These are phyloP conservation scores for Limnothrissa miodon DNA, from an alignment of 2,113 vertebrate genomes.

Conservation along the genomic window DNA sequence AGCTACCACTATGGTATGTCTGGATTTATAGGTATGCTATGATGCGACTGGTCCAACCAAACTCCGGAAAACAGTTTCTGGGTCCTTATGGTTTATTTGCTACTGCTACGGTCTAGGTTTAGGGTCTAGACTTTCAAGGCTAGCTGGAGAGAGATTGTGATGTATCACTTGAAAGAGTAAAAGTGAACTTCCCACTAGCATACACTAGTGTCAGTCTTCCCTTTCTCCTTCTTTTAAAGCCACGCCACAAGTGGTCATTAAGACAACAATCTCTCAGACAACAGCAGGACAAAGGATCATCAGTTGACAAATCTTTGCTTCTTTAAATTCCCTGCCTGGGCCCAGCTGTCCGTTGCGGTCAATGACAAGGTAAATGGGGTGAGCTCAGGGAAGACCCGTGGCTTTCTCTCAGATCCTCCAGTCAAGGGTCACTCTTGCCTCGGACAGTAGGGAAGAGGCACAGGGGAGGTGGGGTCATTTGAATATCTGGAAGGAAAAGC, in stretches of 20 bases:
- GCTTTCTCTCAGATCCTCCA: background rate
- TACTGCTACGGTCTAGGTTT: too few species aligned
- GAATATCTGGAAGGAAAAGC: background rate
- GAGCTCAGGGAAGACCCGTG: background rate
- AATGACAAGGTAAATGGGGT: slow-evolving; percentile 4
- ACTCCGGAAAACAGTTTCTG: too few species aligned
- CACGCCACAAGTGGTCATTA: background rate
- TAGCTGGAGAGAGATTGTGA: background rate
- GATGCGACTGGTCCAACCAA: too few species aligned
- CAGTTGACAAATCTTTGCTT: background rate
- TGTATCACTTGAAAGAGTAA: background rate
- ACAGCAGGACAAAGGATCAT: background rate
- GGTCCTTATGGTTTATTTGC: too few species aligned
- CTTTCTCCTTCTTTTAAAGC: background rate
- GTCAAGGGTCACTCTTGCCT: background rate
- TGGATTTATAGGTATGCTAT: too few species aligned
- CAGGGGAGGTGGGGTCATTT: background rate
- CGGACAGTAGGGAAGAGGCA: background rate
- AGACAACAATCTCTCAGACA: background rate
- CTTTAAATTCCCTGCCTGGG: background rate
- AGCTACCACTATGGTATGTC: too few species aligned
- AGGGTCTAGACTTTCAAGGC: too few species aligned
- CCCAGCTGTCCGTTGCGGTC: background rate
- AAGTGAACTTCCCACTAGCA: background rate
- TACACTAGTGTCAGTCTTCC: background rate